Percentiles rank a stretch among this genome's conserved stretches.
phyloP scores from a whole-genome alignment of 2,797 vertebrate species.

The Prionace glauca region DNA sequence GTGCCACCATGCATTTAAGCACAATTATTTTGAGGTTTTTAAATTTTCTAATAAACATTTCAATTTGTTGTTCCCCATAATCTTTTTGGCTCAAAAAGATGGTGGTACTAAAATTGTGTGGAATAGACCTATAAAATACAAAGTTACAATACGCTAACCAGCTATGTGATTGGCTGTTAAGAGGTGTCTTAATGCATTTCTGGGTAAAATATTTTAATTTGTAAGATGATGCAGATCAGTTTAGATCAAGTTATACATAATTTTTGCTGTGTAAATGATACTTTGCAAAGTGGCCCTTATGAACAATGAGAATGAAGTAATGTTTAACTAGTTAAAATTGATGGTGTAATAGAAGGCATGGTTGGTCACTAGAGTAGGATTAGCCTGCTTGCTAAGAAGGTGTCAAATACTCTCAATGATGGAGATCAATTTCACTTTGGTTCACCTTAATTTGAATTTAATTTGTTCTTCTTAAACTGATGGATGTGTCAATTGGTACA shows the following conservation, averaged over 20 bases:
- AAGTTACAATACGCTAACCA: not conserved
- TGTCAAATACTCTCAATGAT: not conserved
- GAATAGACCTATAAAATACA: not conserved
- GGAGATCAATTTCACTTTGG: not conserved
- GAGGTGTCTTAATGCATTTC: not conserved
- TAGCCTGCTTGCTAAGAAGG: not conserved
- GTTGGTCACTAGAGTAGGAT: not conserved
- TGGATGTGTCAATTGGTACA: not conserved
- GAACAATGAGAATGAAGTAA: not conserved
- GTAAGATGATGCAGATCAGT: not conserved
- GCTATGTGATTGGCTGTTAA: not conserved
- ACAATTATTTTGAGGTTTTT: not conserved
- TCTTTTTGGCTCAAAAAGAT: not conserved
- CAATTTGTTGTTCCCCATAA: not conserved
- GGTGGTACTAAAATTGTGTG: not conserved
- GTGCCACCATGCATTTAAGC: no score
- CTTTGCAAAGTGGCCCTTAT: not conserved
- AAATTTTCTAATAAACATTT: not conserved
- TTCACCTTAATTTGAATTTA: slow-evolving; percentile 23
- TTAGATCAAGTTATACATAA: not conserved
- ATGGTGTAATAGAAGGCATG: not conserved
- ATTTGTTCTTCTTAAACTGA: not conserved
- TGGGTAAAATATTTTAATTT: not conserved
- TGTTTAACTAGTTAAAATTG: not conserved
- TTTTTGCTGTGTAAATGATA: not conserved